Base-by-base conservation (phyloP, 2,113 vertebrate species). In the Thryonomys swinderianus region DNA sequence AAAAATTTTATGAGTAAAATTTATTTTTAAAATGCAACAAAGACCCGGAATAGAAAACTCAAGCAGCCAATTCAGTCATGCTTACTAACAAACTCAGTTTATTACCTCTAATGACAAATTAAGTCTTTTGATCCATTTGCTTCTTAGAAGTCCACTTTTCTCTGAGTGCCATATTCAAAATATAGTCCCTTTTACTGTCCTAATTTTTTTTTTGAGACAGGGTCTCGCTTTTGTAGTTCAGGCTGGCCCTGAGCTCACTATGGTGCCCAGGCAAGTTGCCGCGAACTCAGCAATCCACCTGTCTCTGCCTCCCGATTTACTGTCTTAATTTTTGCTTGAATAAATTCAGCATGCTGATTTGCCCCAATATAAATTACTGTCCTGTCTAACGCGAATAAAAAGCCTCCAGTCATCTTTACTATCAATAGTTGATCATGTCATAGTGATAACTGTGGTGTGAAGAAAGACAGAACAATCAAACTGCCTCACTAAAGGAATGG, bases 391-490 rank as follows among this genome's bases (percentile, higher is more conserved):
- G 79, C 13, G 55, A 78, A 86, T 62, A n/a, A 69, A 30, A 11
- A 8, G 4, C 4, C 3, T 55, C 7, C 32, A 1, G 1, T 34
- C 14, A 14, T 7, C 37, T 23, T 45, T 12, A 17, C 0, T 2
- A 7, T 53, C 20, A 61, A 13, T 74, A 8, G 27, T 51, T 9
- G 48, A 59, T 18, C 9, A 48, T 4, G 3, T 8, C 42, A 40
- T n/a, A 85, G 32, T 37, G 40, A 55, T 32, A 30, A 81, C 40
- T 5, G 23, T 37, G 13, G 12, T 9, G 8, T 17, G 42, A 84
- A 57, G 53, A 57, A 37, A 89, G 59, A 13, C n/a, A 66, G 32
- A 82, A 3, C 21, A 55, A 61, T 80, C 42, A 45, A 61, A 86
- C 8, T 32, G 20, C 27, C 61, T 85, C 20, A 7, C 10, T 53